A percentile compares a stretch with the other conserved stretches of the same genome.
phyloP scores from a whole-genome alignment of 1,140 invertebrate genomes.

The Halyomorpha halys region DNA sequence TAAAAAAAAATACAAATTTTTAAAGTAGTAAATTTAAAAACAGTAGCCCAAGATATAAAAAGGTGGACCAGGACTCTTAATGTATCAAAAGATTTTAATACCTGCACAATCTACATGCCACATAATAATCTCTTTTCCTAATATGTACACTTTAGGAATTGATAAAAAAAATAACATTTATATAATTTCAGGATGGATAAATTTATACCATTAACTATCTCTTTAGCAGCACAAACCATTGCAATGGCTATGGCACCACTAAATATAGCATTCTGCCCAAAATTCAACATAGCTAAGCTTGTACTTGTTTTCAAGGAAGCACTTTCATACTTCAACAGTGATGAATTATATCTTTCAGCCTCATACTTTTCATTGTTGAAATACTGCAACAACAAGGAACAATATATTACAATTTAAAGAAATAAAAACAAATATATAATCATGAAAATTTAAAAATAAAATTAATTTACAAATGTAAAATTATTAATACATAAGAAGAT shows the following conservation, averaged over 20 bases:
- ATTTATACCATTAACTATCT: conserved; percentile 71
- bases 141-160: no score
- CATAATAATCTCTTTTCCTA: no score
- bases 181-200: conserved; percentile 5
- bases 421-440: no score
- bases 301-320: conserved; percentile 92
- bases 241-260: conserved; percentile 82
- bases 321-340: conserved; percentile 75
- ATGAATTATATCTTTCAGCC: conserved; percentile 77
- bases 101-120: no score
- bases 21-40: no score
- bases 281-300: conserved; percentile 89
- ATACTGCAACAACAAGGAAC: conserved; percentile 53
- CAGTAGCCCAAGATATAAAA: no score
- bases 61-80: no score
- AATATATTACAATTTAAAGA: no score
- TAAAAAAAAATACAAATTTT: no score
- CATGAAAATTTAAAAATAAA: neutral
- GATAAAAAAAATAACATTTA: neutral
- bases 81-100: no score
- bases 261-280: conserved; percentile 98
- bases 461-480: no score
- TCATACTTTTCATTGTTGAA: conserved; percentile 98
- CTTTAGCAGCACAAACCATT: conserved; percentile 85
- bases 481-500: no score